phyloP scores from a whole-genome alignment of 2,888 invertebrate species.

The Chaetogeoica ovagalla region DNA sequence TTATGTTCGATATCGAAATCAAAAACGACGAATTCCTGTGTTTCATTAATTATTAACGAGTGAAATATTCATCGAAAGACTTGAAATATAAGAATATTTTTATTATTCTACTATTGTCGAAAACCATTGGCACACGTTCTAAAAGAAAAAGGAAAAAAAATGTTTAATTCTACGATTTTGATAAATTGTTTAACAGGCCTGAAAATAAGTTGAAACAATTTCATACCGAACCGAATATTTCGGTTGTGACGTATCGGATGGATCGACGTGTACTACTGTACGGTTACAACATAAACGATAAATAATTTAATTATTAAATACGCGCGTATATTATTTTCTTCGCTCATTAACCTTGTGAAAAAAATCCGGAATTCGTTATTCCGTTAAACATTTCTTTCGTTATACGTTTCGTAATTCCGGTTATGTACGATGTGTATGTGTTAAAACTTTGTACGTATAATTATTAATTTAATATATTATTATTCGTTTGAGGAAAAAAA shows the following conservation, averaged over 20 bases:
- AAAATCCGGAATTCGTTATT: slow-evolving; percentile 12
- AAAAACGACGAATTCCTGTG: no score
- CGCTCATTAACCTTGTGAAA: slow-evolving; percentile 22
- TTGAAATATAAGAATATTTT: no score
- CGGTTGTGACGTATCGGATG: not conserved
- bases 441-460: slow-evolving; percentile 4
- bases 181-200: not conserved
- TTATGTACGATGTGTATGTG: not conserved
- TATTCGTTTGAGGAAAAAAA: not conserved
- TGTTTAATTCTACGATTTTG: no score
- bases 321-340: not conserved
- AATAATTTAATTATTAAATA: not conserved
- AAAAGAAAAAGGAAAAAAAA: no score
- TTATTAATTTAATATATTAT: not conserved
- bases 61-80: no score
- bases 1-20: no score
- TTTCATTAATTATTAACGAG: no score
- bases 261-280: not conserved
- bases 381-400: not conserved
- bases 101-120: no score
- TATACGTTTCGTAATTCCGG: not conserved
- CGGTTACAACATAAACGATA: not conserved
- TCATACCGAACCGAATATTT: not conserved
- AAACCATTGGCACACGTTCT: no score
- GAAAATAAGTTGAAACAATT: not conserved